Base-by-base conservation (phyloP, 1,140 invertebrate species). In the Helicoverpa zea region DNA sequence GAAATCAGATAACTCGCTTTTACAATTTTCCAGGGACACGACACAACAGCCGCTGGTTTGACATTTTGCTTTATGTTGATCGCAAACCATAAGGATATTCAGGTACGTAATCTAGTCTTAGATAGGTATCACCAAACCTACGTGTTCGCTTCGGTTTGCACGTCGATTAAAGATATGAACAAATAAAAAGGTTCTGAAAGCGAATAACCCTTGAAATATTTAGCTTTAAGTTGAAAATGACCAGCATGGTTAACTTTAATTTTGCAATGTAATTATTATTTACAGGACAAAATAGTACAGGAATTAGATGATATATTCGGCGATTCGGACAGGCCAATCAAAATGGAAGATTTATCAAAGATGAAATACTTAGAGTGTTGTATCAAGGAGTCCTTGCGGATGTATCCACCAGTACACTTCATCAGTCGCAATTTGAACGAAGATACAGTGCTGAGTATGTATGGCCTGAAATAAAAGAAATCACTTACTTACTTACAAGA, bases 1-100 rank as follows among this genome's bases (percentile, higher is more conserved):
- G 5, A 43, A 43, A 43, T 7, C 5, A 66, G 1, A n/a, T 64
- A n/a, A 14, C 3, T 30, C 1, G 4, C 13, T 51, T 51, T 63
- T 11, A 79, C 59, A 74, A 43, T 43, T 54, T 87, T 87, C 13
- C 72, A 90, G 90, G 90, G 90, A 3, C 97, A 98, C 87, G 98
- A 98, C 88, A 98, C 98, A n/a, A 98, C 97, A 0, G 96, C 97
- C 2, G 95, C 96, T 3, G 97, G 96, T 1, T 94, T 97, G 43
- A 95, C 95, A 59, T 98, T 96, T 96, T 95, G 96, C 7, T 90
- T 98, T 23, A 97, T 97, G 91, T 86, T 96, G n/a, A 87, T 98
- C 11, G 97, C 96, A 1, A 96, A 95, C 79, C 90, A 97, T 92
- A 96, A 82, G 59, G 93, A 97, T 75, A 90, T 95, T 70, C 97